Percentiles rank a stretch among this genome's conserved stretches.
Evolutionary conservation across 2,888 invertebrate genomes (phyloP).

Genomic region (Gibbula magus): DNA sequence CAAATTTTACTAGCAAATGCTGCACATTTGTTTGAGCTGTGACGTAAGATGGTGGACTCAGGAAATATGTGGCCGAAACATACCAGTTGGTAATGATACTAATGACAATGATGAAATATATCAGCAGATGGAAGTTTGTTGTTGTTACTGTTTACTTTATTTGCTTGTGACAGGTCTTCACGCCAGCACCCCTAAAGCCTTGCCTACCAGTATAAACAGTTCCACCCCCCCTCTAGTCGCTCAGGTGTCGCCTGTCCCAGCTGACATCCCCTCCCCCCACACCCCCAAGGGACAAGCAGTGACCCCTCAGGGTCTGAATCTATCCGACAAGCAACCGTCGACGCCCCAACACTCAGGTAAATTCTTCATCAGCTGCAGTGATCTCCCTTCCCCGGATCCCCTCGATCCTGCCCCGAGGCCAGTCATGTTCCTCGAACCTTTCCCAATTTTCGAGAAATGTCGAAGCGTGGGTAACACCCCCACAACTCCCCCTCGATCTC

Average conservation of each 20-base stretch:
- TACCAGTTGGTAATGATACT: too few relatives aligned
- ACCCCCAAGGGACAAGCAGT: neutral
- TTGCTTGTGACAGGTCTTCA: neutral
- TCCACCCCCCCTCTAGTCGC: neutral
- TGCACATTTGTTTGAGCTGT: too few relatives aligned
- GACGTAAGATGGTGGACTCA: too few relatives aligned
- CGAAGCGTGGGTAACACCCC: conserved; percentile 14
- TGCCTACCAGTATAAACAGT: neutral
- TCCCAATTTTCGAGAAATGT: conserved; percentile 5
- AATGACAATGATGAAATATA: too few relatives aligned
- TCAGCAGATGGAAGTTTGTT: too few relatives aligned
- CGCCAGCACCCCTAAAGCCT: conserved; percentile 5
- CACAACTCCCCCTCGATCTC: neutral
- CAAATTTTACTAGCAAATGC: too few relatives aligned
- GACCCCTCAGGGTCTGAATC: neutral
- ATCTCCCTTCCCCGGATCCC: neutral
- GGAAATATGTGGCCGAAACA: too few relatives aligned
- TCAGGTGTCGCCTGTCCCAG: neutral
- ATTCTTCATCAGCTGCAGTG: neutral
- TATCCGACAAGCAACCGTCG: neutral
- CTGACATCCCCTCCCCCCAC: conserved; percentile 1
- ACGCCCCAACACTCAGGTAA: conserved; percentile 19
- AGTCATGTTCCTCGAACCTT: neutral
- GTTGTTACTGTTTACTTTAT: neutral
- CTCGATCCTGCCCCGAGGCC: neutral